phyloP scores from a whole-genome alignment of 2,797 vertebrate species.

The Tapera naevia region DNA sequence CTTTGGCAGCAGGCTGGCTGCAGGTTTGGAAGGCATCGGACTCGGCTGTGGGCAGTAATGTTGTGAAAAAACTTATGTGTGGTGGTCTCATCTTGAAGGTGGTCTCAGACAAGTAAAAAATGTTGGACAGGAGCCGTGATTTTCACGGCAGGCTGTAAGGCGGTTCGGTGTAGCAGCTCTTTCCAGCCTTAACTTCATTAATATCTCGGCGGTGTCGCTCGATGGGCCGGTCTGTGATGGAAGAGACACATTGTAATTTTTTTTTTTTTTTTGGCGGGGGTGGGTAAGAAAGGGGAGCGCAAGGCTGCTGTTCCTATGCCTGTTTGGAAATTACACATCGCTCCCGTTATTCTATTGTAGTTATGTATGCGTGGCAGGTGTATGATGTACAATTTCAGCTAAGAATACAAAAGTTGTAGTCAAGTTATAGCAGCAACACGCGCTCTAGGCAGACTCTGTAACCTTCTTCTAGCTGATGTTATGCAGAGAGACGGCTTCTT shows the following conservation, averaged over 20 bases:
- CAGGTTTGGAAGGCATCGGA: conserved; percentile 69
- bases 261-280: background rate
- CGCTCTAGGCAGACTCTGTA: conserved; percentile 58
- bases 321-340: conserved; percentile 28
- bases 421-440: conserved; percentile 43
- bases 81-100: conserved; percentile 61
- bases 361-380: conserved; percentile 52
- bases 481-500: conserved; percentile 51
- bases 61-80: conserved; percentile 82
- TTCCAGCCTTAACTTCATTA: background rate
- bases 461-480: conserved; percentile 65
- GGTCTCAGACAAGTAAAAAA: conserved; percentile 22
- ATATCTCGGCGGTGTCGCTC: background rate
- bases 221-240: background rate
- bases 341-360: conserved; percentile 48
- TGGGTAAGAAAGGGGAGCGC: background rate
- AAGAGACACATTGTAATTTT: background rate
- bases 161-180: background rate
- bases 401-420: conserved; percentile 47
- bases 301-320: background rate
- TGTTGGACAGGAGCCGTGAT: background rate
- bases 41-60: conserved; percentile 73
- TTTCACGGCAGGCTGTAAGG: background rate
- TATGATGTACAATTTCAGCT: conserved; percentile 55
- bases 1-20: conserved; percentile 50